A percentile compares a stretch with the other conserved stretches of the same genome.
phyloP scores from a whole-genome alignment of 2,888 invertebrate species.

The Sinopyrophorus schimmeli region DNA sequence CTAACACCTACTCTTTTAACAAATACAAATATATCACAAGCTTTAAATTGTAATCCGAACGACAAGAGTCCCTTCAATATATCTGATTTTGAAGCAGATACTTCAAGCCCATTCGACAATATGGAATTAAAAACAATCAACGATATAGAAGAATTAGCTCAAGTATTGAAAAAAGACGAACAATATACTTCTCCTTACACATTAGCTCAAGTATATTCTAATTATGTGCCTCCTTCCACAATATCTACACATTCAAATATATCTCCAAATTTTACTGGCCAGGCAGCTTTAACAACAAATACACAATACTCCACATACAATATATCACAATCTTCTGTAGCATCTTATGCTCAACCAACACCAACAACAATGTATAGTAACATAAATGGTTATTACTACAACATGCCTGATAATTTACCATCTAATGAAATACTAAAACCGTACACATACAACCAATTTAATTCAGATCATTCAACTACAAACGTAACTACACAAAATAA shows the following conservation, averaged over 20 bases:
- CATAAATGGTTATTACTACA: slow-evolving; percentile 37
- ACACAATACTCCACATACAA: slow-evolving; percentile 14
- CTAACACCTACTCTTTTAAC: slow-evolving; percentile 55
- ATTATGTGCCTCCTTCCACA: slow-evolving; percentile 28
- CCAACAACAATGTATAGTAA: slow-evolving; percentile 28
- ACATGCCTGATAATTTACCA: slow-evolving; percentile 26
- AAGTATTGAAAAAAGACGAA: slow-evolving; percentile 63
- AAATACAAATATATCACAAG: slow-evolving; percentile 35
- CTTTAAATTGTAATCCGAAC: slow-evolving; percentile 34
- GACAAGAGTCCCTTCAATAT: slow-evolving; percentile 56
- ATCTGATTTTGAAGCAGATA: slow-evolving; percentile 89
- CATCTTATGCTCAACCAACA: slow-evolving; percentile 18
- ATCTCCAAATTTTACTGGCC: slow-evolving; percentile 30
- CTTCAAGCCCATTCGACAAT: slow-evolving; percentile 91
- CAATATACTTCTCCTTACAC: slow-evolving; percentile 26
- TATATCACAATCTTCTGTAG: slow-evolving; percentile 6
- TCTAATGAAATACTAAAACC: slow-evolving; percentile 15
- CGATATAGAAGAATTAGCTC: slow-evolving; percentile 87
- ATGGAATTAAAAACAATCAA: slow-evolving; percentile 90
- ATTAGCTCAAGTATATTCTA: slow-evolving; percentile 21
- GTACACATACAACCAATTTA: slow-evolving; percentile 22
- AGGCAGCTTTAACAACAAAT: slow-evolving; percentile 18
- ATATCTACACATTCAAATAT: slow-evolving; percentile 30
- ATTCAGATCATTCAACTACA: slow-evolving; percentile 23
- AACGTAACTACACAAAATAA: slow-evolving; percentile 4